Evolutionary conservation across 1,140 invertebrate genomes (phyloP), one percentile per base, ranked within the genome.

Genomic region (Drosophila jambulina): DNA sequence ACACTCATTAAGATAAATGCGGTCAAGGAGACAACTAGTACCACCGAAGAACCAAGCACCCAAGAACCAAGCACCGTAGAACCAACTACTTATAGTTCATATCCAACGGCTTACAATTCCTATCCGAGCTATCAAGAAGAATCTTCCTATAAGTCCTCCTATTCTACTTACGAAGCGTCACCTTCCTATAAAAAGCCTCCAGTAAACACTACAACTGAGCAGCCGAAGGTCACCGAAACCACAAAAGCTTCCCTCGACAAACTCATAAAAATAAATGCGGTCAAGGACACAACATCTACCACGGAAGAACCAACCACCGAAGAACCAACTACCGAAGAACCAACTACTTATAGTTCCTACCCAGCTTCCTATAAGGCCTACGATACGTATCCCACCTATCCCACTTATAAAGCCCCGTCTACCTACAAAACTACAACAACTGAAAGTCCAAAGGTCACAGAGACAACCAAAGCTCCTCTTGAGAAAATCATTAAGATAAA

Each of bases 261-360:
- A 25, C 5, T 67, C 1, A 17, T 70, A 7, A 70, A 67, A 21
- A n/a, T 53, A 17, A 70, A 70, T 29, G 48, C 38, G 0, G 67
- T 45, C 2, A 9, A 19, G 13, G 21, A n/a, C 2, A 34, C 23
- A 19, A 60, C 19, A 27, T 23, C 3, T 38, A 23, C 23, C 5
- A 67, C 23, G 2, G 42, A 46, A 19, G 62, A 51, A 34, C 7
- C 38, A 5, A 32, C 27, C 13, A 56, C 10, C 3, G 48, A 23
- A 32, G 13, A 56, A 29, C 5, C 25, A 5, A 45, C 27, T 2
- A 12, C 27, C 4, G n/a, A 60, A 32, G 15, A 29, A 13, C 0
- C 21, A 40, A 36, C 60, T 19, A 57, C 48, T 7, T 38, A 61
- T 7, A 23, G 2, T 10, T 53, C 46, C 3, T 27, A 62, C 7